Evolutionary conservation across 1,140 invertebrate genomes (phyloP).

Genomic region (Procambarus clarkii): DNA sequence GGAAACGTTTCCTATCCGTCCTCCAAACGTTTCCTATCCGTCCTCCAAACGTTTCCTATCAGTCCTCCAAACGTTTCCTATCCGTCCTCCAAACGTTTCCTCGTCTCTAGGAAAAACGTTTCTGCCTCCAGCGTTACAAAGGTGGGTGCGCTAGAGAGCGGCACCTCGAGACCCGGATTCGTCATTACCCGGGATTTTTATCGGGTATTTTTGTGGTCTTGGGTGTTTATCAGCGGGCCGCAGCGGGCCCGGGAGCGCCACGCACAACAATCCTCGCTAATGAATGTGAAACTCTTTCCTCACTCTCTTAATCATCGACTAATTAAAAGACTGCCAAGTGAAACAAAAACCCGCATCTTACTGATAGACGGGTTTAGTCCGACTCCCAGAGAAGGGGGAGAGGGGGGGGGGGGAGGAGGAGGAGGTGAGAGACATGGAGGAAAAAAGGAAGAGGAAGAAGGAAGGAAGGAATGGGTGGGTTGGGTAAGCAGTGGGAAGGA

Average conservation of each 20-base stretch:
- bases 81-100: too few relatives aligned
- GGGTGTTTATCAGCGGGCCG: constrained; percentile 8
- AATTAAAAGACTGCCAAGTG: constrained; percentile 63
- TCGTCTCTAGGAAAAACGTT: too few relatives aligned
- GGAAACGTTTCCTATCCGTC: not conserved
- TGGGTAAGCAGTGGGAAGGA: not conserved
- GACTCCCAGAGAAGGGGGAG: constrained; percentile 1
- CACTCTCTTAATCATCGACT: constrained; percentile 61
- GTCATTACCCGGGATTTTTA: constrained; percentile 1
- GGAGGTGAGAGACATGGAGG: not conserved
- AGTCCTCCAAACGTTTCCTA: not conserved
- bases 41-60: not conserved
- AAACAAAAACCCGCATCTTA: constrained; percentile 67
- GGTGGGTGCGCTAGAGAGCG: too few relatives aligned
- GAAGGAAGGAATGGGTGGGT: not conserved
- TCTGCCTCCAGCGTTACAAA: not conserved
- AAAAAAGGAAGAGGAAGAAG: not conserved
- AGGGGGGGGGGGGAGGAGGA: not conserved
- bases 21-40: too few relatives aligned
- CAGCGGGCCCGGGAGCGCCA: not conserved
- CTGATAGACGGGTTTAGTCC: constrained; percentile 47
- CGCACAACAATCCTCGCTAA: constrained; percentile 60
- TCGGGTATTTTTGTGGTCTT: not conserved
- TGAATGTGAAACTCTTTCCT: constrained; percentile 66
- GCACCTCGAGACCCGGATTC: not conserved